Evolutionary conservation across 2,888 invertebrate genomes (phyloP).

Genomic region (Acrobasis consociella): DNA sequence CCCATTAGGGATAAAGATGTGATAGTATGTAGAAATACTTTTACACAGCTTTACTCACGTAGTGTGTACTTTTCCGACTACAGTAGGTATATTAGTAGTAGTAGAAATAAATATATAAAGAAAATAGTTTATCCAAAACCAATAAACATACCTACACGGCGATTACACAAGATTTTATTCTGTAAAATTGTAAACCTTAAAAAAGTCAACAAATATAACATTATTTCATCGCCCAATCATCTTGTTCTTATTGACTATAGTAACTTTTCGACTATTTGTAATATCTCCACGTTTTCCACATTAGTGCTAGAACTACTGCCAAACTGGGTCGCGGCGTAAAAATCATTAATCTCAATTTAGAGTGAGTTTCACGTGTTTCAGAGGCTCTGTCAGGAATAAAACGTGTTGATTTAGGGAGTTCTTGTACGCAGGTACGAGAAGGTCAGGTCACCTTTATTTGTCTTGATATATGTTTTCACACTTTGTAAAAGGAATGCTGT

Average conservation of each 20-base stretch:
- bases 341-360: constrained; percentile 21
- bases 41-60: no score
- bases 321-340: constrained; percentile 11
- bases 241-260: not conserved
- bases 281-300: constrained; percentile 1
- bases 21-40: no score
- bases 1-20: no score
- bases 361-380: constrained; percentile 16
- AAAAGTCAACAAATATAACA: no score
- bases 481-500: not conserved
- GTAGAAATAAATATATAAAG: no score
- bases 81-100: no score
- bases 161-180: no score
- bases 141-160: no score
- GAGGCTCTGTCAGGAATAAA: constrained; percentile 18
- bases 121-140: no score
- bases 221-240: not conserved
- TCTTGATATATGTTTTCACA: not conserved
- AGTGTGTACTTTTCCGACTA: no score
- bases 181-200: no score
- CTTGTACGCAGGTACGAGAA: not conserved
- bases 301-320: constrained; percentile 6
- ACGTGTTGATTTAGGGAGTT: constrained; percentile 24
- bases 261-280: constrained; percentile 32
- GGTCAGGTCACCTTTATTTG: constrained; percentile 20